A percentile compares a stretch with the other conserved stretches of the same genome.
Conservation (phyloP, 2,113 vertebrate species). For the Elachura formosa region DNA sequence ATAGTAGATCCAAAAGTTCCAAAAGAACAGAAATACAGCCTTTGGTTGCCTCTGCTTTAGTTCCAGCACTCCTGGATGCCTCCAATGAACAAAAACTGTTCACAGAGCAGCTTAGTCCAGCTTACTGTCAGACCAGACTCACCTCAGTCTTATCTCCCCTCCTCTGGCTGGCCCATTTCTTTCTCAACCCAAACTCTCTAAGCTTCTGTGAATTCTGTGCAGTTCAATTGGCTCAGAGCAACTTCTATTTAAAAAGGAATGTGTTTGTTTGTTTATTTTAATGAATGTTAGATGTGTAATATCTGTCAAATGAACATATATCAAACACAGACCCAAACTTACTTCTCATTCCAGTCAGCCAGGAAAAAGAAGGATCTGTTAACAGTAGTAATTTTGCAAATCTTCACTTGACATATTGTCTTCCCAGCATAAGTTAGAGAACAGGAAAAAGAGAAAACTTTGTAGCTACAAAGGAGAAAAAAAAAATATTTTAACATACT, state of each 20-base stretch:
- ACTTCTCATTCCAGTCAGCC: constrained; percentile 70
- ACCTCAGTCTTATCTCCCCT: neutral
- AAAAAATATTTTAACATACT: neutral
- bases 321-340: constrained; percentile 48
- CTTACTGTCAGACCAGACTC: neutral
- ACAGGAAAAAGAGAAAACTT: constrained; percentile 69
- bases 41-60: neutral
- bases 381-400: constrained; percentile 9
- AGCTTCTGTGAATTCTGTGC: neutral
- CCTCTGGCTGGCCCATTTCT: neutral
- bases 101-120: neutral
- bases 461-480: constrained; percentile 46
- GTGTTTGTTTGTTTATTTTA: neutral
- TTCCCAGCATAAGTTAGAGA: constrained; percentile 70
- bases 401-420: constrained; percentile 68
- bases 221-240: neutral
- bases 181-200: neutral
- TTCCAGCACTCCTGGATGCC: neutral
- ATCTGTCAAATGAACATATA: neutral
- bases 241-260: neutral
- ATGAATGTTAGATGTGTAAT: neutral
- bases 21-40: neutral
- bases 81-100: neutral
- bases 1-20: neutral
- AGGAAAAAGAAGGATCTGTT: constrained; percentile 61